Percentiles rank a stretch among this genome's conserved stretches.
Conservation (phyloP, 2,888 invertebrate species). For the Eubasilissa splendida region DNA sequence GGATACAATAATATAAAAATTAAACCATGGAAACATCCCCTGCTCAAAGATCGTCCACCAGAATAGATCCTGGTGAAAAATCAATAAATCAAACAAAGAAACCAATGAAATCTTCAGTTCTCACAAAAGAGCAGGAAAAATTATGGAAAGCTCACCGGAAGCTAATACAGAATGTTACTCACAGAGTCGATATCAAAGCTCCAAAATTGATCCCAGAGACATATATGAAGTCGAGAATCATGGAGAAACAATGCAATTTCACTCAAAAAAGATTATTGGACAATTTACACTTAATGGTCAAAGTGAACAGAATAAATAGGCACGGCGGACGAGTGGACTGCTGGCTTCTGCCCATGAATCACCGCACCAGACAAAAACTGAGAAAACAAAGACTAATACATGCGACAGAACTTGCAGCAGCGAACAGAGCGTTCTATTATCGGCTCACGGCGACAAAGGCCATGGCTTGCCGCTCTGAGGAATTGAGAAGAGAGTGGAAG, state of each 20-base stretch:
- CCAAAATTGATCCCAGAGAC: constrained; percentile 40
- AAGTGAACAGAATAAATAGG: constrained; percentile 40
- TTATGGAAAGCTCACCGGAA: constrained; percentile 22
- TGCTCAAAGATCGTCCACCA: not conserved
- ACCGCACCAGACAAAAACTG: constrained; percentile 7
- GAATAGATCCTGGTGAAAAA: not conserved
- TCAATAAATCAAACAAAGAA: not conserved
- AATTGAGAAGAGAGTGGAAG: constrained; percentile 28
- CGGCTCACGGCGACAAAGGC: constrained; percentile 10
- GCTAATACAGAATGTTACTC: not conserved
- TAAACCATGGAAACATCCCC: not conserved
- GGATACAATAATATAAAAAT: not conserved
- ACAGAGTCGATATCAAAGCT: constrained; percentile 36
- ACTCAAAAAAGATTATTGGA: constrained; percentile 20
- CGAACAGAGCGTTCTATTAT: constrained; percentile 30
- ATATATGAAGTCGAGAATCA: constrained; percentile 39
- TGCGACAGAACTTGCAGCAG: not conserved
- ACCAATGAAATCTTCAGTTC: constrained; percentile 5
- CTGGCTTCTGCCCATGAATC: constrained; percentile 26
- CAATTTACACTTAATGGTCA: constrained; percentile 33
- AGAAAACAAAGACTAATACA: constrained; percentile 4
- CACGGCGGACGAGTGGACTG: constrained; percentile 30
- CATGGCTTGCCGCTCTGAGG: not conserved
- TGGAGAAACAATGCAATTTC: constrained; percentile 22
- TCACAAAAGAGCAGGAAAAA: constrained; percentile 17